A percentile compares a stretch with the other conserved stretches of the same genome.
These are phyloP conservation scores for Centropristis striata DNA, from an alignment of 2,113 vertebrate species.

Conservation along the genomic window DNA sequence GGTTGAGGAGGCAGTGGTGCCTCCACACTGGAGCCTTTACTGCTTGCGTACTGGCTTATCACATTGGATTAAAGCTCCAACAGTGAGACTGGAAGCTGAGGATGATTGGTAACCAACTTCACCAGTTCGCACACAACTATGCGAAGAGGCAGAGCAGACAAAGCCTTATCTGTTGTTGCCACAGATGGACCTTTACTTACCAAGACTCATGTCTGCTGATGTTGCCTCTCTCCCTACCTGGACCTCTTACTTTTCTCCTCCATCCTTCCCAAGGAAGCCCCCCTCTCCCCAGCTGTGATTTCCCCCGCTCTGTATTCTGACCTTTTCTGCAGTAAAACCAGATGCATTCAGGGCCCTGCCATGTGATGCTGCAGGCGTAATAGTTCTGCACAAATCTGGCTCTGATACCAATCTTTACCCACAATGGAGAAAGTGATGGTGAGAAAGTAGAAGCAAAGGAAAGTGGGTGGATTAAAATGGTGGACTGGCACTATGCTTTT, in stretches of 20 bases:
- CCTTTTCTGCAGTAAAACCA: constrained; percentile 82
- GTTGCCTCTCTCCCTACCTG: constrained; percentile 29
- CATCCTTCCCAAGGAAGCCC: constrained; percentile 46
- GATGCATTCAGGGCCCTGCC: constrained; percentile 58
- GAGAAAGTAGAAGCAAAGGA: not conserved
- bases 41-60: constrained; percentile 75
- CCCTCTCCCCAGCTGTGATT: constrained; percentile 75
- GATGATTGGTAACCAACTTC: constrained; percentile 72
- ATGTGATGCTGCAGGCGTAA: constrained; percentile 73
- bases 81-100: constrained; percentile 61
- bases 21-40: constrained; percentile 60
- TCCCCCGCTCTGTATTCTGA: constrained; percentile 77
- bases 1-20: constrained; percentile 64
- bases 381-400: constrained; percentile 69
- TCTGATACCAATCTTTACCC: constrained; percentile 67
- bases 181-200: constrained; percentile 23
- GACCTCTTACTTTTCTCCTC: constrained; percentile 12
- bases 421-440: constrained; percentile 48
- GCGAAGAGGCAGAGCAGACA: constrained; percentile 25
- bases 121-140: constrained; percentile 45
- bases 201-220: constrained; percentile 12
- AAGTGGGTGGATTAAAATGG: constrained; percentile 45
- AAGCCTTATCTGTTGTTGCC: constrained; percentile 46
- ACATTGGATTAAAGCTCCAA: constrained; percentile 74
- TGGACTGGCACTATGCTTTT: constrained; percentile 42